These are phyloP conservation scores for Zalophus californianus DNA, from an alignment of 2,797 vertebrate genomes.

Conservation along the genomic window DNA sequence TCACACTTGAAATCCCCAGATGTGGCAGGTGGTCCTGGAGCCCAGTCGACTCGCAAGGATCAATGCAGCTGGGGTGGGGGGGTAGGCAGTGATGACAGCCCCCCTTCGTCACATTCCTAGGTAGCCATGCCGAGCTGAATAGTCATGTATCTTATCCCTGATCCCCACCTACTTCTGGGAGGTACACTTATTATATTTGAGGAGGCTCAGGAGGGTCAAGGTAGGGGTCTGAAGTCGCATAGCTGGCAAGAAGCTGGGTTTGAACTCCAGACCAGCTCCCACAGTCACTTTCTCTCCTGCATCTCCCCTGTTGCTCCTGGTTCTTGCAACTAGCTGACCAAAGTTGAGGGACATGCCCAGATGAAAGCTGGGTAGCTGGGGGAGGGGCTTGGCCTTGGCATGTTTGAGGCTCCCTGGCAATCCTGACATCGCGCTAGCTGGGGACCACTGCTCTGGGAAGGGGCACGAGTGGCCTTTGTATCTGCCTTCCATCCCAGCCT, in stretches of 20 bases:
- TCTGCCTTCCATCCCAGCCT: background rate
- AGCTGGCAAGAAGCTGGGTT: background rate
- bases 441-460: background rate
- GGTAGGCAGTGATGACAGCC: background rate
- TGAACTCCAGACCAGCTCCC: background rate
- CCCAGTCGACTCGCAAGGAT: background rate
- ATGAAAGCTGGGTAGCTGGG: background rate
- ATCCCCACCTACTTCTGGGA: background rate
- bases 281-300: background rate
- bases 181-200: background rate
- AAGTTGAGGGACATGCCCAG: background rate
- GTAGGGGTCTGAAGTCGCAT: background rate
- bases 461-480: background rate
- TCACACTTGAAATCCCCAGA: background rate
- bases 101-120: background rate
- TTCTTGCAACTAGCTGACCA: background rate
- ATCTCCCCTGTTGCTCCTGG: background rate
- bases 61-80: background rate
- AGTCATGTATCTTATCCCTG: rapidly evolving
- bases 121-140: rapidly evolving
- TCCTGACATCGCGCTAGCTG: background rate
- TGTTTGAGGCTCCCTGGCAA: background rate
- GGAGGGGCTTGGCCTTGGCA: background rate
- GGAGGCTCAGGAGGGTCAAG: background rate
- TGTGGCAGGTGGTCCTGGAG: background rate